Percentiles rank a stretch among this genome's conserved stretches.
These are phyloP conservation scores for Hephaestus fuliginosus DNA, from an alignment of 2,797 vertebrate genomes.

Conservation along the genomic window DNA sequence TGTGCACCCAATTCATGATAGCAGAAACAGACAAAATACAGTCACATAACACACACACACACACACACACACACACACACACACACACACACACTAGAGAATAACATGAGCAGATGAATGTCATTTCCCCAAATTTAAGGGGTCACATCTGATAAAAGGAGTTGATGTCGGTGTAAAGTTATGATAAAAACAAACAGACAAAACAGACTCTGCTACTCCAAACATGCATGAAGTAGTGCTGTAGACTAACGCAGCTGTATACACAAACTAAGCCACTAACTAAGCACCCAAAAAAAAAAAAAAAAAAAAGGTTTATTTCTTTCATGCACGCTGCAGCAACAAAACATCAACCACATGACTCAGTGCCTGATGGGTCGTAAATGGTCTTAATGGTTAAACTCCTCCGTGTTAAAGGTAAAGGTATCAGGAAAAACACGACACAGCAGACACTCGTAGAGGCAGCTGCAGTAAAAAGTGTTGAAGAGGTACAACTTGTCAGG, in stretches of 20 bases:
- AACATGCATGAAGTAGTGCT: background rate
- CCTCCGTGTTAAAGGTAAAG: background rate
- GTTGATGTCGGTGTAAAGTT: background rate
- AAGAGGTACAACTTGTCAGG: background rate
- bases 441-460: background rate
- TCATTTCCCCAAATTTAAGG: background rate
- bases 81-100: background rate
- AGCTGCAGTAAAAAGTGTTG: background rate
- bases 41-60: constrained; percentile 3
- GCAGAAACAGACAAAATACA: background rate
- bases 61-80: background rate
- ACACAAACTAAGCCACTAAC: constrained; percentile 20
- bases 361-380: background rate
- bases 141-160: background rate
- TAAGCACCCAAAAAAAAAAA: background rate
- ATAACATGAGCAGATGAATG: background rate
- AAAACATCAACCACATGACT: constrained; percentile 21
- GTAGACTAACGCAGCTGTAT: constrained; percentile 8
- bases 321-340: background rate
- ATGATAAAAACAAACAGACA: background rate
- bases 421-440: constrained; percentile 15
- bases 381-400: constrained; percentile 58
- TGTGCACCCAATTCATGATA: background rate
- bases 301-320: background rate
- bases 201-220: background rate